Evolutionary conservation across 2,113 vertebrate genomes (phyloP), one percentile per base, ranked within the genome.

Genomic region (Aplodontia rufa): DNA sequence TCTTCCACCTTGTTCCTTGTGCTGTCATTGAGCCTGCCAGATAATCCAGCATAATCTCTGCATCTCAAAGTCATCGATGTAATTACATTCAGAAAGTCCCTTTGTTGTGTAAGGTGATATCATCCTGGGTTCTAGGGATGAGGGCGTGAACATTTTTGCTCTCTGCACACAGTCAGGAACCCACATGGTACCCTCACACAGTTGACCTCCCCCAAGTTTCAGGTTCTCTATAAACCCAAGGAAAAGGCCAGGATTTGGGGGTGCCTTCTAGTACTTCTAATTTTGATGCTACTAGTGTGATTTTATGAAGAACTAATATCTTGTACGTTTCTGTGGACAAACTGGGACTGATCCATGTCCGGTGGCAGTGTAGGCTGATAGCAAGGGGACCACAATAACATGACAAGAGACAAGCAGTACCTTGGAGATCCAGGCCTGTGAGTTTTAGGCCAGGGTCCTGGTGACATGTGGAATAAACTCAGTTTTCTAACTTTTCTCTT

Each of bases 401-500:
- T 5, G 30, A 16, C 58, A 13, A 35, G 51, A 20, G 19, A 60
- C 42, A 78, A 26, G 69, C 8, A 66, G 8, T 8, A 2, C 42
- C 20, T 37, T 60, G 58, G 42, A 64, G 30, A 1, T 13, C 7
- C 6, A 78, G 42, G 17, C 5, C 6, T 14, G 0, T 47, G 28
- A 90, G 24, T 49, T 42, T 45, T 30, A 92, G 37, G 28, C 6
- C 12, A 2, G 8, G 35, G 3, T 12, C 51, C 6, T 5, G 1
- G 26, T 62, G 10, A 49, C n/a, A 4, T 68, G 58, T 58, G 78
- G 76, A 28, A 4, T 75, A 35, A 88, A 78, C 87, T 97, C 58
- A 80, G 5, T 0, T 6, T 80, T 88, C 35, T 51, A 19, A 93
- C 78, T 97, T 99, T 97, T 98, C 2, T n/a, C 95, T 98, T 98